A percentile compares a stretch with the other conserved stretches of the same genome.
phyloP scores from a whole-genome alignment of 2,797 vertebrate genomes.

The Euthynnus affinis region DNA sequence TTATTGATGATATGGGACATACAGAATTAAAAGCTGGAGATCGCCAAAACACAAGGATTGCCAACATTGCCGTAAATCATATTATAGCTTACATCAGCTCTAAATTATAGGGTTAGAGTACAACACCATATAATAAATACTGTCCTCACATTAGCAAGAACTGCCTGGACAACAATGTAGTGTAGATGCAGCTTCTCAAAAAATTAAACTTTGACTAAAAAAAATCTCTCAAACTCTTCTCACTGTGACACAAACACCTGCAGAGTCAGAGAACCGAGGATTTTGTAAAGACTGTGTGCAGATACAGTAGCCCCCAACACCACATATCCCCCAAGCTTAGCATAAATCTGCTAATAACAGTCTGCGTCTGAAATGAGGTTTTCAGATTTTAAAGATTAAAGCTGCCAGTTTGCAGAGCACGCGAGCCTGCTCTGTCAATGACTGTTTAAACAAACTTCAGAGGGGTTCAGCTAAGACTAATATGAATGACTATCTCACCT shows the following conservation, averaged over 20 bases:
- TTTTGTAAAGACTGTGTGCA: slow-evolving; percentile 50
- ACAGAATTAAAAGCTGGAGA: slow-evolving; percentile 32
- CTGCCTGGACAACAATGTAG: slow-evolving; percentile 1
- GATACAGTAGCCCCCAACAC: slow-evolving; percentile 46
- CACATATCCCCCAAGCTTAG: slow-evolving; percentile 67
- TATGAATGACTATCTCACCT: slow-evolving; percentile 62
- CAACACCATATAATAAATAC: background rate
- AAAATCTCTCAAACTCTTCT: background rate
- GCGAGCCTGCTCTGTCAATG: slow-evolving; percentile 55
- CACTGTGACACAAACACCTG: slow-evolving; percentile 50
- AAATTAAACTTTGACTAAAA: background rate
- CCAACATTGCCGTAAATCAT: slow-evolving; percentile 36
- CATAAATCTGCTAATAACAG: slow-evolving; percentile 74
- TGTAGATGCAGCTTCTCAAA: background rate
- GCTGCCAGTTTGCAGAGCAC: slow-evolving; percentile 43
- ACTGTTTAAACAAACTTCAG: slow-evolving; percentile 66
- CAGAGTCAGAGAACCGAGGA: slow-evolving; percentile 32
- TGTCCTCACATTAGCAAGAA: background rate
- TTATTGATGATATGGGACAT: slow-evolving; percentile 22
- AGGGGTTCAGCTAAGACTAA: slow-evolving; percentile 58
- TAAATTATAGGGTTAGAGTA: background rate
- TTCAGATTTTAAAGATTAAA: slow-evolving; percentile 76
- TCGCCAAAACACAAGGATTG: slow-evolving; percentile 16
- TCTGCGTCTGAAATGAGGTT: slow-evolving; percentile 55
- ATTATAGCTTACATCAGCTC: slow-evolving; percentile 34